Percentiles rank a stretch among this genome's conserved stretches.
Conservation (phyloP, 2,888 invertebrate species). For the Leucozona laternaria region DNA sequence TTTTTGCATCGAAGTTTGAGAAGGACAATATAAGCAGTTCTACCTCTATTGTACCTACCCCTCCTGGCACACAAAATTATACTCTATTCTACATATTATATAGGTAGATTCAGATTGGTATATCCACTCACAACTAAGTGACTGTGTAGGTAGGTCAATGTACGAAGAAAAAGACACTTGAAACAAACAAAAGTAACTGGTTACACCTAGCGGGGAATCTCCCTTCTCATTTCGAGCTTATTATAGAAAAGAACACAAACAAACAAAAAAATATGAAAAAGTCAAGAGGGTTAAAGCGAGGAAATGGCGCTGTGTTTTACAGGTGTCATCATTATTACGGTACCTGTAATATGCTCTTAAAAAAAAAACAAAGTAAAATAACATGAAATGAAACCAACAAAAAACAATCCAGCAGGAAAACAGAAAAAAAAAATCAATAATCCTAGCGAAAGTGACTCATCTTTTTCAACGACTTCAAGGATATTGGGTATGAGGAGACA, state of each 20-base stretch:
- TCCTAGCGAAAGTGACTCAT: constrained; percentile 78
- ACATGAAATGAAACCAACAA: constrained; percentile 19
- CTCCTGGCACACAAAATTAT: constrained; percentile 32
- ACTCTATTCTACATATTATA: not conserved
- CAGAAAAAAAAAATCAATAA: constrained; percentile 76
- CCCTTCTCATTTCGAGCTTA: constrained; percentile 25
- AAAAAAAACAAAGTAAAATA: constrained; percentile 24
- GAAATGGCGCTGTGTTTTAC: constrained; percentile 34
- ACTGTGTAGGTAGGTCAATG: constrained; percentile 84
- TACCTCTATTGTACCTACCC: constrained; percentile 12
- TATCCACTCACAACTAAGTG: constrained; percentile 62
- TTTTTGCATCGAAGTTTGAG: constrained; percentile 62
- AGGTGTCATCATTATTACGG: constrained; percentile 46
- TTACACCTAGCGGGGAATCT: constrained; percentile 45
- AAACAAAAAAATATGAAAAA: not conserved
- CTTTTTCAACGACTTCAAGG: constrained; percentile 58
- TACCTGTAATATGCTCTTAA: constrained; percentile 10
- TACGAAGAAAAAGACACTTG: constrained; percentile 83
- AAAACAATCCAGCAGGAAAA: constrained; percentile 23
- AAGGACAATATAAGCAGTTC: constrained; percentile 51
- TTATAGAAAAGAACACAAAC: not conserved
- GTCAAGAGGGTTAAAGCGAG: constrained; percentile 26
- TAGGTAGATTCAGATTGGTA: not conserved
- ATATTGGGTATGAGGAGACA: constrained; percentile 40
- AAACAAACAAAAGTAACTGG: constrained; percentile 54